Percentiles rank a stretch among this genome's conserved stretches.
These are phyloP conservation scores for Trematomus loennbergii DNA, from an alignment of 2,113 vertebrate genomes.

Conservation along the genomic window DNA sequence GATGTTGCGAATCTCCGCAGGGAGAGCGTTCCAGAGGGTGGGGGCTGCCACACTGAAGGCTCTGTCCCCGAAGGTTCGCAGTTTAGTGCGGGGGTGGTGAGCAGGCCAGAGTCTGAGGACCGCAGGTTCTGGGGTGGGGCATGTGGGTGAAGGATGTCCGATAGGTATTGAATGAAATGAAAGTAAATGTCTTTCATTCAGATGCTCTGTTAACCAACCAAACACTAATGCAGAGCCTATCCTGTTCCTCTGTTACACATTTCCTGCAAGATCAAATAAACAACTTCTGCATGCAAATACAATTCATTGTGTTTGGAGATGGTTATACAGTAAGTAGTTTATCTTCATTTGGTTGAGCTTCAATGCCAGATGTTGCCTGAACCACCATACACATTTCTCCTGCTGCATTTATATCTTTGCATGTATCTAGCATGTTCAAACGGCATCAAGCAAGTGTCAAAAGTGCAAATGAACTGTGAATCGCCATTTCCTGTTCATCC, in stretches of 20 bases:
- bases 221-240: constrained; percentile 21
- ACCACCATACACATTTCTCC: neutral
- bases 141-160: too few species aligned
- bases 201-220: constrained; percentile 3
- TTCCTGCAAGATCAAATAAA: neutral
- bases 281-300: neutral
- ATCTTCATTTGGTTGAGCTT: neutral
- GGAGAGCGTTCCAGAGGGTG: too few species aligned
- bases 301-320: neutral
- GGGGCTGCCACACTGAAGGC: too few species aligned
- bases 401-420: neutral
- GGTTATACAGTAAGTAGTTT: neutral
- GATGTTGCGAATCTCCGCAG: too few species aligned
- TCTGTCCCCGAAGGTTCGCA: too few species aligned
- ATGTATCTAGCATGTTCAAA: neutral
- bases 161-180: too few species aligned
- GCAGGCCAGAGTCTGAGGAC: too few species aligned
- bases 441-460: neutral
- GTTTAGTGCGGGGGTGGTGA: too few species aligned
- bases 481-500: neutral
- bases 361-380: neutral
- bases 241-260: neutral
- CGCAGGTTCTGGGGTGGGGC: too few species aligned
- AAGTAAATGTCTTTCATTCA: constrained; percentile 23
- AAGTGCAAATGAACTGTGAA: constrained; percentile 3